Base-by-base conservation (phyloP, 2,888 invertebrate species). In the Andrena trimmerana region DNA sequence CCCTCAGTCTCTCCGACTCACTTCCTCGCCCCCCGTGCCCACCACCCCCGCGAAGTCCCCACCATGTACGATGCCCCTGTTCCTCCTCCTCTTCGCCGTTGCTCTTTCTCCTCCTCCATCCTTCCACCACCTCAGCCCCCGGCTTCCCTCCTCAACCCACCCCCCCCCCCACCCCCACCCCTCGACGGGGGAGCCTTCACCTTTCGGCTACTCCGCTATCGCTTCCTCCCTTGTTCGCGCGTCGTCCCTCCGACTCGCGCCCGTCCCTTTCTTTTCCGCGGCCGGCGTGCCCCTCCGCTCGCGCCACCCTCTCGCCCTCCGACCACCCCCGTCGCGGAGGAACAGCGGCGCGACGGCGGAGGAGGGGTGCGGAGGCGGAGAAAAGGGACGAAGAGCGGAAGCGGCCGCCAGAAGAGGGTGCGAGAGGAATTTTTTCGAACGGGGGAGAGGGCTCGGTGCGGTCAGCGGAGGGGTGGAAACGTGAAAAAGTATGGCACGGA, bases 1-100 rank as follows among this genome's bases (percentile, higher is more conserved):
- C 92, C 91, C 90, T 90, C 86, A 79, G 81, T 66, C 85, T 84
- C 82, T 71, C 87, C 29, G 67, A 79, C 78, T 79, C 85, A 67
- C 71, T 66, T 48, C 24, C 66, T 65, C 70, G 33, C 3, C 71
- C 65, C 68, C 16, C 70, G 20, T 27, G 8, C 27, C 42, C 60
- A n/a, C 59, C 27, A 31, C 54, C 29, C 66, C 68, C 31, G 1
- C 52, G 6, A 24, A 65, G 20, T 29, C 59, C 29, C 36, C 59
- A n/a, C 24, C 29, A 16, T 16, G 42, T 42, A 16, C 42, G 42
- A 42, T 42, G 42, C 42, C 66, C 33, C 50, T 69, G 59, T 42
- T 16, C 4, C 31, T 7, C 2, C 29, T 36, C 57, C 73, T 60
- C 59, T 16, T 20, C 48, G 24, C 5, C 57, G 16, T 63, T 48